Evolutionary conservation across 2,113 vertebrate species (phyloP), one percentile per base, ranked within the genome.

Genomic region (Sialia sialis): DNA sequence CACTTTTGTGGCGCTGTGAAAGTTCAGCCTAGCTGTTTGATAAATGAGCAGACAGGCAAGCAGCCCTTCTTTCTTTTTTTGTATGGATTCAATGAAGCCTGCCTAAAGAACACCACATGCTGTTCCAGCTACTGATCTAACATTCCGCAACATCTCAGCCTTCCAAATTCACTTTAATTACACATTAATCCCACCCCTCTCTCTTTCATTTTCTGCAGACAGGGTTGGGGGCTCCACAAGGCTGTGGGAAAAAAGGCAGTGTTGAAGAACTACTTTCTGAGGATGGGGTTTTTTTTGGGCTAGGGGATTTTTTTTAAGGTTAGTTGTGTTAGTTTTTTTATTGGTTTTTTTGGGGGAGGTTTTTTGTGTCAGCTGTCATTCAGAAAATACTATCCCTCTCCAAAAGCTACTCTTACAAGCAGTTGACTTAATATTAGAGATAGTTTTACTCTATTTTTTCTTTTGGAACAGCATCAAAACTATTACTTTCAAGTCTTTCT

Each of bases 61-160:
- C 98, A 98, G 98, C 97, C 98, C 98, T 97, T 98, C 98, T 98
- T 98, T 98, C 98, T 98, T 98, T 98, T 99, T 99, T 99, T 99
- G 99, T 99, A 97, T 98, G 90, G 98, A 98, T 98, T 99, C 99
- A 99, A 99, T 99, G 99, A 99, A 99, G 99, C 99, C 98, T 99
- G 99, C 98, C 98, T 99, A 99, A 99, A 99, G 99, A 99, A 99
- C 98, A 98, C 99, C 99, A 98, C 99, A 99, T 98, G 99, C 99
- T 99, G 99, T 98, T 99, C 98, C 97, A 98, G 99, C 99, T 98
- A 99, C 99, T 99, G 99, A 99, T 99, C 99, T 99, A 99, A 99
- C 99, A 99, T 99, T 99, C 99, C 98, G 98, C 98, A 99, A 99
- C 99, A 99, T 98, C 99, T 99, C 98, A 98, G 98, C 98, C 99